A percentile compares a stretch with the other conserved stretches of the same genome.
Evolutionary conservation across 37 sponge, comb jelly and placozoan genomes (phyloP).

Genomic region (Spongilla lacustris): DNA sequence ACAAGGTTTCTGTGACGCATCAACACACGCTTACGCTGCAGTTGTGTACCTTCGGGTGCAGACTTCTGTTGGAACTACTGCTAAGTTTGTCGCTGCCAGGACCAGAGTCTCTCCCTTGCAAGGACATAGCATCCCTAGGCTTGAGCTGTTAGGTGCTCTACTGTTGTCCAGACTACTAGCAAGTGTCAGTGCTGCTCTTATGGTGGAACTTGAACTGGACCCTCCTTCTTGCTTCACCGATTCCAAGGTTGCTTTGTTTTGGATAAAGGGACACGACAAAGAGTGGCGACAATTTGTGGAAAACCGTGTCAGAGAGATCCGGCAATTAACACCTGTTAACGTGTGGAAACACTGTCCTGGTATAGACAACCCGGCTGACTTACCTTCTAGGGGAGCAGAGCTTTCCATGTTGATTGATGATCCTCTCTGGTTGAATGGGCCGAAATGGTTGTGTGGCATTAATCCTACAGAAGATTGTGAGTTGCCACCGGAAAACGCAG

Average conservation of each 20-base stretch:
- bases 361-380: slow-evolving; percentile 31
- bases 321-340: neutral
- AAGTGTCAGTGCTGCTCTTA: neutral
- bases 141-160: slow-evolving; percentile 33
- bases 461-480: neutral
- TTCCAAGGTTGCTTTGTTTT: slow-evolving; percentile 17
- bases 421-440: slow-evolving; percentile 15
- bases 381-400: slow-evolving; percentile 26
- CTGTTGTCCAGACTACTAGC: slow-evolving; percentile 4
- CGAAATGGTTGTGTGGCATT: slow-evolving; percentile 1
- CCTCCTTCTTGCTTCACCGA: slow-evolving; percentile 1
- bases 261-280: slow-evolving; percentile 26
- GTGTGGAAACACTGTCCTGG: slow-evolving; percentile 41
- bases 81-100: too few species aligned
- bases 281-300: slow-evolving; percentile 49
- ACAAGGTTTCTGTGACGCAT: neutral
- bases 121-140: slow-evolving; percentile 18
- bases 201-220: slow-evolving; percentile 1
- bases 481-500: neutral
- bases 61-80: too few species aligned
- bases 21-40: neutral
- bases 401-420: slow-evolving; percentile 3
- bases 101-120: too few species aligned
- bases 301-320: slow-evolving; percentile 27
- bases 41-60: too few species aligned